Evolutionary conservation across 2,888 invertebrate species (phyloP).

Genomic region (Pteria penguin): DNA sequence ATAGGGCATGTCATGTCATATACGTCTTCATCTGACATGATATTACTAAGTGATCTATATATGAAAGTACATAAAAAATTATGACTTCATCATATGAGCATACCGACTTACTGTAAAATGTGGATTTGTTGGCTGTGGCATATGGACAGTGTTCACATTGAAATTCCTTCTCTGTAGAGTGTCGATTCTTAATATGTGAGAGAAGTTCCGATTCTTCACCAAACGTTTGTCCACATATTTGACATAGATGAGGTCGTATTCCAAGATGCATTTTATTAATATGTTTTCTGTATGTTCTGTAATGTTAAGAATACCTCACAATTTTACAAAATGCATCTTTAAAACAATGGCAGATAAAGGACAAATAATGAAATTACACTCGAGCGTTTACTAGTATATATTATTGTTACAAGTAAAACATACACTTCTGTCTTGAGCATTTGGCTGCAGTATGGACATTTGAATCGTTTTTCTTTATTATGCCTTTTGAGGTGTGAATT

Average conservation of each 20-base stretch:
- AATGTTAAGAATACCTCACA: constrained; percentile 25
- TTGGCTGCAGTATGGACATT: constrained; percentile 57
- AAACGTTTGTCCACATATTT: constrained; percentile 69
- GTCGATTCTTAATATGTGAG: constrained; percentile 63
- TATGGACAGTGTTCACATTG: constrained; percentile 68
- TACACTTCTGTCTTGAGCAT: constrained; percentile 63
- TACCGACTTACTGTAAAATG: constrained; percentile 68
- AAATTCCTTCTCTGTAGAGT: constrained; percentile 58
- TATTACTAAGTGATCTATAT: no score
- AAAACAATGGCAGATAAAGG: no score
- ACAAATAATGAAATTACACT: no score
- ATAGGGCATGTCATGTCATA: no score
- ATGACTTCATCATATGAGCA: no score
- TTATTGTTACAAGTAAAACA: no score
- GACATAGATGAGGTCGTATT: constrained; percentile 69
- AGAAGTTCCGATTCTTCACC: constrained; percentile 66
- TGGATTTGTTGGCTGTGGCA: constrained; percentile 62
- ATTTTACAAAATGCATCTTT: background rate
- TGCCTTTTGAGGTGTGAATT: constrained; percentile 58
- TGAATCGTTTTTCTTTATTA: constrained; percentile 50
- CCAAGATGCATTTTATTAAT: constrained; percentile 66
- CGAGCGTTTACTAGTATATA: no score
- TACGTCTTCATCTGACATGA: no score
- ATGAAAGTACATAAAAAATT: no score
- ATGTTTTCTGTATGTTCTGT: constrained; percentile 65